Conservation (phyloP, 2,113 vertebrate genomes). For the Gasterosteus nipponicus region DNA sequence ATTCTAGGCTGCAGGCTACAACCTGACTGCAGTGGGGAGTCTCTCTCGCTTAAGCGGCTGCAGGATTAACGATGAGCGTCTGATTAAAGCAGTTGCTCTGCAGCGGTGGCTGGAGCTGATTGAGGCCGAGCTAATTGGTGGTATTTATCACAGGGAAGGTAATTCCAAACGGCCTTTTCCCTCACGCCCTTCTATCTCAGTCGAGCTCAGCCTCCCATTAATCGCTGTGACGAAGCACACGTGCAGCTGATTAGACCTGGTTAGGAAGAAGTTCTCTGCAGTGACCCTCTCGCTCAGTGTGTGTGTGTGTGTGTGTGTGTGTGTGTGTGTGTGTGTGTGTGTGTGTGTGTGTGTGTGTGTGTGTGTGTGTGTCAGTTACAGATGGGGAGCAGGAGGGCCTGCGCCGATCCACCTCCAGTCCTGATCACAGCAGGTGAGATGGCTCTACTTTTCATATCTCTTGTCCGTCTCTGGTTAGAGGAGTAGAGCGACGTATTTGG, state of each 20-base stretch:
- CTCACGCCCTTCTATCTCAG: neutral
- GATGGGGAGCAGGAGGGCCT: slow-evolving; percentile 77
- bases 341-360: slow-evolving; percentile 27
- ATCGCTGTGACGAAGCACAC: slow-evolving; percentile 16
- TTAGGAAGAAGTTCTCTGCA: slow-evolving; percentile 24
- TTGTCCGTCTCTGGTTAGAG: neutral
- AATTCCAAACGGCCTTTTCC: slow-evolving; percentile 22
- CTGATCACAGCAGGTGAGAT: slow-evolving; percentile 80
- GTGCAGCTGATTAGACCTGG: slow-evolving; percentile 45
- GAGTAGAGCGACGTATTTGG: neutral
- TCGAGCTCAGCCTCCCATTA: neutral
- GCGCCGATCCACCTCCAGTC: slow-evolving; percentile 79
- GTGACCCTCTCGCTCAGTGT: slow-evolving; percentile 16
- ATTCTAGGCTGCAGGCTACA: slow-evolving; percentile 22
- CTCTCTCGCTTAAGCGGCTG: slow-evolving; percentile 19
- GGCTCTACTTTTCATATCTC: neutral
- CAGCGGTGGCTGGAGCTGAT: slow-evolving; percentile 26
- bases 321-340: slow-evolving; percentile 16
- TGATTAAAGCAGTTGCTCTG: slow-evolving; percentile 54
- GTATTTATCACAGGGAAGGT: slow-evolving; percentile 46
- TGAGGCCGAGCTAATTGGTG: slow-evolving; percentile 53
- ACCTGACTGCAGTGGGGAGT: slow-evolving; percentile 33
- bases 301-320: slow-evolving; percentile 27
- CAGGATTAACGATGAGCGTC: slow-evolving; percentile 41
- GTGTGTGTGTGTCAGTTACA: slow-evolving; percentile 41